A percentile compares a stretch with the other conserved stretches of the same genome.
Conservation (phyloP, 2,113 vertebrate genomes). For the Porphyrio hochstetteri region DNA sequence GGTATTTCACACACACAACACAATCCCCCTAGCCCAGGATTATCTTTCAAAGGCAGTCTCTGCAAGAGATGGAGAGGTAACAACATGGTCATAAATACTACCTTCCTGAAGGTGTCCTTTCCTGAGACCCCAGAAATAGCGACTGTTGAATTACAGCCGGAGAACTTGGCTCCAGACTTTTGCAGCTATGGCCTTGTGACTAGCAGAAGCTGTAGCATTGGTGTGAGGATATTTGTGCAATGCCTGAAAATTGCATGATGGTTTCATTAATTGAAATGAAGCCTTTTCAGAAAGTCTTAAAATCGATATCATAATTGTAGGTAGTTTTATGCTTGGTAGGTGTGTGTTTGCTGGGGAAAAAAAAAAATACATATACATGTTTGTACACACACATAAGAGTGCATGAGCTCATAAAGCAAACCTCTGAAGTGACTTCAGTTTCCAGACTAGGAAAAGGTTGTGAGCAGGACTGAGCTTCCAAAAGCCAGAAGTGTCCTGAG, state of each 20-base stretch:
- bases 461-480: neutral
- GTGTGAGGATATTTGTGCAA: neutral
- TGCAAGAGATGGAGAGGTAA: neutral
- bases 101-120: neutral
- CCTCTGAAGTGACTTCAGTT: neutral
- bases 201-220: neutral
- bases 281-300: neutral
- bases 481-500: neutral
- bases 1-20: neutral
- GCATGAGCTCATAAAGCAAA: neutral
- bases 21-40: neutral
- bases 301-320: neutral
- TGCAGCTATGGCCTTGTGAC: neutral
- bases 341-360: neutral
- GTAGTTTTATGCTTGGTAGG: neutral
- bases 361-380: neutral
- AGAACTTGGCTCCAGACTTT: accelerated
- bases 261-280: neutral
- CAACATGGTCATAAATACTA: neutral
- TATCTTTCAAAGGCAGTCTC: neutral
- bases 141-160: accelerated
- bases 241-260: neutral
- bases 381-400: too few species aligned
- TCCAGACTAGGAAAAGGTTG: neutral
- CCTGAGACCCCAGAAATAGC: neutral